Evolutionary conservation across 2,113 vertebrate genomes (phyloP).

Genomic region (Proteles cristata): DNA sequence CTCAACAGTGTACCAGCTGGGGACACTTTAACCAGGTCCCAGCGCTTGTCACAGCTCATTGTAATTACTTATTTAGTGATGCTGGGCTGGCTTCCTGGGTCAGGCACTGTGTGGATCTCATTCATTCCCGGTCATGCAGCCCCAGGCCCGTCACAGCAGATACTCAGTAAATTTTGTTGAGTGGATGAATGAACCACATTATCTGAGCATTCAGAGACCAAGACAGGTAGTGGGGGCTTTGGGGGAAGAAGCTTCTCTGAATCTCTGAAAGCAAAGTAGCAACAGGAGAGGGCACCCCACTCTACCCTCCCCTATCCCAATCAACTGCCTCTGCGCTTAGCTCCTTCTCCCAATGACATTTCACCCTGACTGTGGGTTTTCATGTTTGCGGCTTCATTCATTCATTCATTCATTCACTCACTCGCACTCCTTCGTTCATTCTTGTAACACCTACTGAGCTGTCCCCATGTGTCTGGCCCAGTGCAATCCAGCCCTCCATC

Average conservation of each 20-base stretch:
- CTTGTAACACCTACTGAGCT: background rate
- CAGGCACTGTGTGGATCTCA: background rate
- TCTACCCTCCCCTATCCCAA: no score
- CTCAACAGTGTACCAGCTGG: background rate
- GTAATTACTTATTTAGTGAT: background rate
- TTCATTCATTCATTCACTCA: background rate
- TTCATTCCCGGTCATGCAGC: background rate
- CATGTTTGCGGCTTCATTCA: background rate
- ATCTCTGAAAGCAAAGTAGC: background rate
- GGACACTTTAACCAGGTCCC: background rate
- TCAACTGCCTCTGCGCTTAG: background rate
- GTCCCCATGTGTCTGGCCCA: background rate
- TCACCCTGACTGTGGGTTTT: background rate
- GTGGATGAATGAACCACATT: background rate
- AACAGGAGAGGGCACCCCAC: fast-evolving
- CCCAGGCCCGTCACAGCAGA: slow-evolving; percentile 6
- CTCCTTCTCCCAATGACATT: background rate
- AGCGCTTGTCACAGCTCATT: background rate
- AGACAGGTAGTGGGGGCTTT: fast-evolving
- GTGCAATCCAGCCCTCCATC: background rate
- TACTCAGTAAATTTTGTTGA: background rate
- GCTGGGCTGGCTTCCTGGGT: background rate
- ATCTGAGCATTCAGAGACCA: background rate
- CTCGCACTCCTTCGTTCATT: background rate
- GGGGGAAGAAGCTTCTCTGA: background rate